Base-by-base conservation (phyloP, 2,797 vertebrate species). In the Leontocebus nigricollis region DNA sequence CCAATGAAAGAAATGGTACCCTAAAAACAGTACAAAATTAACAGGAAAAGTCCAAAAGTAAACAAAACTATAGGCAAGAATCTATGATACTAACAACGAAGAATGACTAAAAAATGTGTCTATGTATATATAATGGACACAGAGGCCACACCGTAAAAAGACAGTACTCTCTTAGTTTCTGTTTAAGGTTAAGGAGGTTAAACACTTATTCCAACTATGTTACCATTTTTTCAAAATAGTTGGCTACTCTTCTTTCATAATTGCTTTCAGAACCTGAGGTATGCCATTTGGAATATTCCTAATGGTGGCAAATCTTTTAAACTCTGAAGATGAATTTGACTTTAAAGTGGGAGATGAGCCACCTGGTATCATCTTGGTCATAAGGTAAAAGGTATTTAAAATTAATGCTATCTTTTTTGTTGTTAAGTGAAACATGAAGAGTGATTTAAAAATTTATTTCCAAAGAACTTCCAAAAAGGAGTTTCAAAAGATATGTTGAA, bases 401-500 rank as follows among this genome's bases (percentile, higher is more conserved):
- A 96, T 41, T 12, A 59, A 7, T 79, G 55, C 61, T 57, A 81
- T 12, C 7, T 89, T 92, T 92, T 85, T 30, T 72, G 64, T 44
- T 85, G 30, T 76, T 93, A 90, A 93, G 88, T 72, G 67, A 39
- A n/a, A 67, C 5, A 61, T 30, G 59, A 95, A 84, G 33, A 87
- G 84, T 13, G 4, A 82, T 82, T 83, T 33, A 57, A 79, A 93
- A 86, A 87, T 70, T 10, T 90, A 12, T 80, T 26, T 88, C 52
- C 27, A 86, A 92, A 79, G 70, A 88, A 91, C 84, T 90, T 90
- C 41, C 89, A 90, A 83, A 87, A 93, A 84, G 44, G 57, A 88
- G 4, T 70, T 95, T 55, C n/a, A 55, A 92, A 94, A 87, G 27
- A 55, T 24, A 86, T 46, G n/a, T 8, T 86, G 84, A 93, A 3